Conservation (phyloP, 2,888 invertebrate genomes). For the Stomorhina lunata region DNA sequence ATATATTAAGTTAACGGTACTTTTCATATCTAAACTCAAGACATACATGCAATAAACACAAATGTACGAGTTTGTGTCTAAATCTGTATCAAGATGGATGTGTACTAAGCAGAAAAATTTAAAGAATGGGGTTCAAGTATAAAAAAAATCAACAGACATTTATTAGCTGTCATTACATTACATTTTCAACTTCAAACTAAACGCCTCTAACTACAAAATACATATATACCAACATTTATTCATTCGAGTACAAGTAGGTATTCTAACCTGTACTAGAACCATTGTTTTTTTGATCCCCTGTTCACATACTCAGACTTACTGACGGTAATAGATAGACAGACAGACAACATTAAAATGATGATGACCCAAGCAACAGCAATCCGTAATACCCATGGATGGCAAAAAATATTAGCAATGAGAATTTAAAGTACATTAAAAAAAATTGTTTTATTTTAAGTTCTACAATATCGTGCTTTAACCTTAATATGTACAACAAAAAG, state of each 20-base stretch:
- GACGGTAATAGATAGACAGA: no score
- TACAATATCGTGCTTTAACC: conserved; percentile 49
- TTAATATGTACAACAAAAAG: conserved; percentile 47
- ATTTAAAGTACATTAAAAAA: conserved; percentile 33
- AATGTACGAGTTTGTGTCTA: not conserved
- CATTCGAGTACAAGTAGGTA: not conserved
- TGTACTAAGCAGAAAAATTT: conserved; percentile 53
- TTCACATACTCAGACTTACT: not conserved
- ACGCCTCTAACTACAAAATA: not conserved
- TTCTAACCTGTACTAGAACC: not conserved
- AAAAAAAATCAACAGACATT: conserved; percentile 9
- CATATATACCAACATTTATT: not conserved
- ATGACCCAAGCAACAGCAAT: conserved; percentile 50
- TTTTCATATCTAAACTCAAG: conserved; percentile 23
- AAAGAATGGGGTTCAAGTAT: not conserved
- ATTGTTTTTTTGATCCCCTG: conserved; percentile 18
- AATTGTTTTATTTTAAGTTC: conserved; percentile 10
- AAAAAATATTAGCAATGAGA: conserved; percentile 17
- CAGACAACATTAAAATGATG: conserved; percentile 52
- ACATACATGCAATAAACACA: not conserved
- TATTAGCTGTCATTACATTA: conserved; percentile 63
- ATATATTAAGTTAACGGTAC: conserved; percentile 59
- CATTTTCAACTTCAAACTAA: conserved; percentile 1
- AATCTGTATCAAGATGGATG: conserved; percentile 27
- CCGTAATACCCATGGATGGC: not conserved